phyloP scores from a whole-genome alignment of 2,113 vertebrate species.

The Xiphorhynchus elegans region DNA sequence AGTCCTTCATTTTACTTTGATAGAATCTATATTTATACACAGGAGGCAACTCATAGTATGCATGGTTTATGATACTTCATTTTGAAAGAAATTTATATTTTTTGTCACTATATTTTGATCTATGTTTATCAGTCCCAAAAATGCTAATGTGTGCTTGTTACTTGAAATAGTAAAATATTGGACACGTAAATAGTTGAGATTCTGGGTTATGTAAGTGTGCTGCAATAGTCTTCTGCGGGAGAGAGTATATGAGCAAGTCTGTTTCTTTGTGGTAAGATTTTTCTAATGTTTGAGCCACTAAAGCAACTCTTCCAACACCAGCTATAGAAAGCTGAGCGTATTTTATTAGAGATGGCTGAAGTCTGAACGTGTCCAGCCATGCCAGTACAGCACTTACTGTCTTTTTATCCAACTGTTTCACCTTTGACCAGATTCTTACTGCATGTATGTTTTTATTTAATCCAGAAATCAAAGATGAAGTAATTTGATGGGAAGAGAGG shows the following conservation, averaged over 20 bases:
- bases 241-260: neutral
- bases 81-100: neutral
- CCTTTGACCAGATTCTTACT: neutral
- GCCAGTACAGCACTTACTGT: neutral
- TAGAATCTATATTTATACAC: neutral
- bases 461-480: neutral
- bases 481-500: neutral
- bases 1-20: neutral
- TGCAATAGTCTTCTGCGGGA: neutral
- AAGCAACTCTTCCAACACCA: neutral
- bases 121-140: neutral
- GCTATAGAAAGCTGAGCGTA: neutral
- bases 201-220: neutral
- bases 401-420: neutral
- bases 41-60: neutral
- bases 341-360: neutral
- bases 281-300: neutral
- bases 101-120: neutral
- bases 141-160: neutral
- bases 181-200: neutral
- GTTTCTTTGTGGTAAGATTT: neutral
- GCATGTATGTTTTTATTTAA: neutral
- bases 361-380: neutral
- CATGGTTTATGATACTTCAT: neutral
- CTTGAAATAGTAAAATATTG: neutral